Base-by-base conservation (phyloP, 2,113 vertebrate species). In the Athene noctua region DNA sequence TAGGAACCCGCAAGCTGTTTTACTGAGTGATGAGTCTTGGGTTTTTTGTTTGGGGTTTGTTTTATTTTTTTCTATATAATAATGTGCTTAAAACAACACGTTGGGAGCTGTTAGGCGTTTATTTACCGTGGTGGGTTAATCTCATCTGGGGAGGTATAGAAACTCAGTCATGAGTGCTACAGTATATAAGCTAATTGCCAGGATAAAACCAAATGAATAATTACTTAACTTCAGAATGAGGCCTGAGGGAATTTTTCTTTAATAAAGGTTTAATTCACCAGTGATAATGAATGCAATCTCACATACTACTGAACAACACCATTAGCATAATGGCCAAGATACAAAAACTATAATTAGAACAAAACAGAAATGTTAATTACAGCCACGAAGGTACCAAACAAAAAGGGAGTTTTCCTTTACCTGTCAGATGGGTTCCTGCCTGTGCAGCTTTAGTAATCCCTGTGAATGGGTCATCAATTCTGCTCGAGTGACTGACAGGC, bases 231-330 rank as follows among this genome's bases (percentile, higher is more conserved):
- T 96, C 96, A 98, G 97, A 98, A 98, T 98, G 98, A 98, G 98
- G 97, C 98, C 98, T 97, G 96, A 58, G 98, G 98, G 98, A 98
- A 97, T 98, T 98, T 98, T 98, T 98, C 98, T 98, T 98, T 98
- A 98, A 98, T 98, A 98, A 98, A 98, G 98, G 98, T 98, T 98
- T 98, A 98, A 98, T 98, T 98, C 98, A 98, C 98, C 98, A 98
- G 97, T 98, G 98, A 98, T 98, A 98, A 98, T 98, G 98, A 98
- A 98, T 98, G 98, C 98, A 98, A 98, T 98, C 98, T 98, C 98
- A 98, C 98, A 98, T 98, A 98, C 98, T 98, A 98, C 98, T 97
- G 97, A 98, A 98, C 98, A 98, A 98, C 97, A 98, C 97, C 86
- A 98, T 98, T 98, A 98, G 97, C 98, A 98, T 98, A 98, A 98